Base-by-base conservation (phyloP, 2,797 vertebrate genomes). In the Tamandua tetradactyla region DNA sequence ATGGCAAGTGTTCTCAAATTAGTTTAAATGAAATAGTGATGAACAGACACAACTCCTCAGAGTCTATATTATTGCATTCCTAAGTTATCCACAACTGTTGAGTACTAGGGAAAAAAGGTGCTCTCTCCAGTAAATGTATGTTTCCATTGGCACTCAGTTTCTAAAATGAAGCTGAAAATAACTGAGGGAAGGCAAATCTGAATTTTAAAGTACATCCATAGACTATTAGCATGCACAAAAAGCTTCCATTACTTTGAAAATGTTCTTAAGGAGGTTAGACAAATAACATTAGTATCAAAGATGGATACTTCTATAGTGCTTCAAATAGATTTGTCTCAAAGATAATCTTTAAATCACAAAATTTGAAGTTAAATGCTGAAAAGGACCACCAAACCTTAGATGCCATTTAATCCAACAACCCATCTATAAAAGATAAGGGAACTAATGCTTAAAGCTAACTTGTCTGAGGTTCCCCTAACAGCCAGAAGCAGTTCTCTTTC, bases 231-330 rank as follows among this genome's bases (percentile, higher is more conserved):
- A 75, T 72, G 30, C 25, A 7, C 52, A 22, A 83, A 20, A 69
- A 68, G 62, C 47, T 18, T 44, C 10, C 11, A 52, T n/a, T 40
- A 30, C n/a, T 30, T 32, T 85, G n/a, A 68, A 69, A 85, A 85
- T 30, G 35, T 69, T 44, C 62, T 84, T 18, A 69, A 27, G n/a
- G 30, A 35, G 14, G 52, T 52, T 55, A 68, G 69, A 68, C 32
- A 84, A 55, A 20, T 40, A 86, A 76, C 6, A 64, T 57, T 91
- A 87, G 40, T 27, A 82, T 94, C 62, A 88, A 95, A 95, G 66
- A 97, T 96, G 96, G 96, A 96, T 96, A 97, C 96, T 97, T 97
- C 96, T 96, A 96, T 47, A 97, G 96, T 95, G 95, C 80, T 95
- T 96, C 87, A 87, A 82, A 94, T 5, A 93, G 37, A 92, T 96